These are phyloP conservation scores for Pluvianellus socialis DNA, from an alignment of 2,113 vertebrate species.

Conservation along the genomic window DNA sequence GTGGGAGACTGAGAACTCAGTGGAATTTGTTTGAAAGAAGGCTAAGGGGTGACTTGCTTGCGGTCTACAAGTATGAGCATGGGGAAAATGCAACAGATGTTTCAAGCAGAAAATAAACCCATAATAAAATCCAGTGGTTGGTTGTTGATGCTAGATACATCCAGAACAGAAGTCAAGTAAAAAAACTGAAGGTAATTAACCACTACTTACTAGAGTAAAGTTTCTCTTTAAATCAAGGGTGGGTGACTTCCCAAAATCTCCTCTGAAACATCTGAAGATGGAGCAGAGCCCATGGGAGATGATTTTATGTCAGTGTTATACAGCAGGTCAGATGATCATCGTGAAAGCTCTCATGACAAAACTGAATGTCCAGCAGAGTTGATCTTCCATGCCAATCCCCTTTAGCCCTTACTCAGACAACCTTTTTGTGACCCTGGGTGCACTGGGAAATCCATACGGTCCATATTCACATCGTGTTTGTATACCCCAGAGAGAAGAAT, in stretches of 20 bases:
- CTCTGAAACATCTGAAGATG: background rate
- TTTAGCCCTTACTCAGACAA: background rate
- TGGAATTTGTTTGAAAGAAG: slow-evolving; percentile 8
- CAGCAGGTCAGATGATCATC: background rate
- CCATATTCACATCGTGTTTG: background rate
- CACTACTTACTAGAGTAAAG: slow-evolving; percentile 35
- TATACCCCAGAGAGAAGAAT: background rate
- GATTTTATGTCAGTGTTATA: background rate
- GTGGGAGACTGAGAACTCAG: background rate
- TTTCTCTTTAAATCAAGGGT: background rate
- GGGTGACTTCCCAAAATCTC: background rate
- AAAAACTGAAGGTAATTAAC: slow-evolving; percentile 15
- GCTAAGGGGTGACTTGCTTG: slow-evolving; percentile 26
- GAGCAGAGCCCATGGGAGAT: background rate
- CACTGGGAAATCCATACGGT: background rate
- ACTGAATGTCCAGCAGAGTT: background rate
- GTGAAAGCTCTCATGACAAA: background rate
- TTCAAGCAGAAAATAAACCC: slow-evolving; percentile 44
- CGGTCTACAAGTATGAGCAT: slow-evolving; percentile 39
- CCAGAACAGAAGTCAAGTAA: slow-evolving; percentile 26
- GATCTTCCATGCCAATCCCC: background rate
- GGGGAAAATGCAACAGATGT: slow-evolving; percentile 51
- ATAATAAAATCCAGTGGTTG: slow-evolving; percentile 51
- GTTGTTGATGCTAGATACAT: slow-evolving; percentile 24
- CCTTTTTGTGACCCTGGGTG: background rate